phyloP scores from a whole-genome alignment of 1,140 invertebrate genomes.

The Eciton burchellii region DNA sequence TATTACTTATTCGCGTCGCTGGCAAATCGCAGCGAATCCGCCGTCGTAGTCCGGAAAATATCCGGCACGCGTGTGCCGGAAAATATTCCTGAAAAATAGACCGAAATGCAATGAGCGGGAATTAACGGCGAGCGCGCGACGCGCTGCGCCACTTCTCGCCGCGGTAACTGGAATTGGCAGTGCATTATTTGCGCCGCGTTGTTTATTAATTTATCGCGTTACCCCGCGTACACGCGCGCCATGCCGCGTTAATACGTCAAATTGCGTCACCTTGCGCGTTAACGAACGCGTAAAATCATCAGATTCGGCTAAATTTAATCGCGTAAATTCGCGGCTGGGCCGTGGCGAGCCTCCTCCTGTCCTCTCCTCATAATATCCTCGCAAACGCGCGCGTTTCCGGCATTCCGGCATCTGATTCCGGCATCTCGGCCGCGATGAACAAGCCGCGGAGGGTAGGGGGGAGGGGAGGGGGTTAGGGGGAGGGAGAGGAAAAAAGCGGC shows the following conservation, averaged over 20 bases:
- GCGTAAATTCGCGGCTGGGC: no score
- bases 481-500: constrained; percentile 3
- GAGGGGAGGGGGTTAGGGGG: no score
- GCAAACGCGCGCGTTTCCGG: constrained; percentile 1
- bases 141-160: background rate
- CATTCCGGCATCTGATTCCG: constrained; percentile 34
- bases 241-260: background rate
- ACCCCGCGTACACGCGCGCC: background rate
- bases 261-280: background rate
- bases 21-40: constrained; percentile 23
- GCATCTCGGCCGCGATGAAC: constrained; percentile 38
- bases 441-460: no score
- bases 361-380: constrained; percentile 28
- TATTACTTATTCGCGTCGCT: constrained; percentile 44
- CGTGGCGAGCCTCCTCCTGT: no score
- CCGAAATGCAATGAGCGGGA: background rate
- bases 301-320: no score
- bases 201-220: background rate
- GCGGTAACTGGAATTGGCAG: background rate
- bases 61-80: no score
- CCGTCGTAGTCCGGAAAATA: background rate
- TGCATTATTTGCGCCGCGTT: background rate
- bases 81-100: background rate
- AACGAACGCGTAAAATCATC: background rate
- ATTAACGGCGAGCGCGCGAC: background rate